Percentiles rank a stretch among this genome's conserved stretches.
Evolutionary conservation across 1,140 invertebrate genomes (phyloP).

Genomic region (Antheraea mylitta): DNA sequence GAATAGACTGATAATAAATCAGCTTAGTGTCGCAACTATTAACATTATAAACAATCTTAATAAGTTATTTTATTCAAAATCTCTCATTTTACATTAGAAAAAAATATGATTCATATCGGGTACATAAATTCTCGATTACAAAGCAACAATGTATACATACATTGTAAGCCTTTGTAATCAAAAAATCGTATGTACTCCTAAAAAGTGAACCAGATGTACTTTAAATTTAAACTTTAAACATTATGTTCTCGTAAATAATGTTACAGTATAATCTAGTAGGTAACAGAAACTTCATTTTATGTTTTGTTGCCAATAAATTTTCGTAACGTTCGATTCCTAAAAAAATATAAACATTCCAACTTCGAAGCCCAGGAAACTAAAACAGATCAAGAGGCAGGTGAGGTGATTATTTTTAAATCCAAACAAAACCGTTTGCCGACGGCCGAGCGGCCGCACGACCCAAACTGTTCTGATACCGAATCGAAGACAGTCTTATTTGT

Average conservation of each 20-base stretch:
- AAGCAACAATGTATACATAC: too few species aligned
- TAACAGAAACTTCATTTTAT: not conserved
- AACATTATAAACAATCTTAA: too few species aligned
- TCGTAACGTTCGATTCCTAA: not conserved
- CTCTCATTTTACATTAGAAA: too few species aligned
- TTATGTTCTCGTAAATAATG: not conserved
- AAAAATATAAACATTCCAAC: conserved; percentile 5
- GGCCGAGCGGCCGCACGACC: conserved; percentile 34
- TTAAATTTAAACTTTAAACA: too few species aligned
- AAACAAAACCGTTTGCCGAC: conserved; percentile 31
- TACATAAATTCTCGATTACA: too few species aligned
- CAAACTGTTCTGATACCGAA: conserved; percentile 46
- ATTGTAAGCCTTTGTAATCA: too few species aligned
- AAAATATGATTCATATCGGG: too few species aligned
- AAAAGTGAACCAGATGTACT: not conserved
- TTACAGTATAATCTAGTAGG: not conserved
- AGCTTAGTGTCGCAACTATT: too few species aligned
- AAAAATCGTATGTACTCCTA: too few species aligned
- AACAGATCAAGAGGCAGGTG: conserved; percentile 33
- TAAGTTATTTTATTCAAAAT: too few species aligned
- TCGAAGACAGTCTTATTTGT: conserved; percentile 44
- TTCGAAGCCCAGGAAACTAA: conserved; percentile 24
- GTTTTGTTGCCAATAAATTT: not conserved
- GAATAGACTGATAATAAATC: too few species aligned
- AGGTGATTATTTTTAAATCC: conserved; percentile 44